A percentile compares a stretch with the other conserved stretches of the same genome.
These are phyloP conservation scores for Meda fulgida DNA, from an alignment of 2,797 vertebrate genomes.

Conservation along the genomic window DNA sequence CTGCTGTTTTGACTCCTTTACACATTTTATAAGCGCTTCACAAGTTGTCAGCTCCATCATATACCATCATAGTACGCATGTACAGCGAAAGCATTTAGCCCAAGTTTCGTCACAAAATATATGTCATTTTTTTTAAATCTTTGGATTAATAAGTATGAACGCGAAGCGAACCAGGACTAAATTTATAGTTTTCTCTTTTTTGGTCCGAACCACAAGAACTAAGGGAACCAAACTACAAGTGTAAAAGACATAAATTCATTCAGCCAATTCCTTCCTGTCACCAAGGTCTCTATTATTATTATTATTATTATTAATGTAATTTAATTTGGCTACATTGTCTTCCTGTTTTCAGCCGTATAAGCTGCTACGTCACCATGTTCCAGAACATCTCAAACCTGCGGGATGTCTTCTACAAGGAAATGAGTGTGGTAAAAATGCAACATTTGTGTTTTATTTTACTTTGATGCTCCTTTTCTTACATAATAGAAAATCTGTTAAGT, in stretches of 20 bases:
- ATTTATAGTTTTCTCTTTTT: not conserved
- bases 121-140: not conserved
- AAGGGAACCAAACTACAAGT: not conserved
- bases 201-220: not conserved
- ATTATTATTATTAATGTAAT: not conserved
- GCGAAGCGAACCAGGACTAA: not conserved
- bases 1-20: not conserved
- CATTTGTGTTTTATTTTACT: not conserved
- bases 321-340: not conserved
- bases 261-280: not conserved
- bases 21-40: not conserved
- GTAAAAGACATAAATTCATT: not conserved
- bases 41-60: not conserved
- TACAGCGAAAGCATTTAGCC: not conserved
- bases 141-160: not conserved
- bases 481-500: not conserved
- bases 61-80: not conserved
- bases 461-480: not conserved
- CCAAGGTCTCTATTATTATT: not conserved
- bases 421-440: conserved; percentile 87
- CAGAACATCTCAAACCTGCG: conserved; percentile 94
- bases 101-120: not conserved
- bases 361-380: conserved; percentile 92
- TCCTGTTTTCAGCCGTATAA: conserved; percentile 82
- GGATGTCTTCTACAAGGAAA: conserved; percentile 95